Evolutionary conservation across 2,888 invertebrate genomes (phyloP).

Genomic region (Ophraella communa): DNA sequence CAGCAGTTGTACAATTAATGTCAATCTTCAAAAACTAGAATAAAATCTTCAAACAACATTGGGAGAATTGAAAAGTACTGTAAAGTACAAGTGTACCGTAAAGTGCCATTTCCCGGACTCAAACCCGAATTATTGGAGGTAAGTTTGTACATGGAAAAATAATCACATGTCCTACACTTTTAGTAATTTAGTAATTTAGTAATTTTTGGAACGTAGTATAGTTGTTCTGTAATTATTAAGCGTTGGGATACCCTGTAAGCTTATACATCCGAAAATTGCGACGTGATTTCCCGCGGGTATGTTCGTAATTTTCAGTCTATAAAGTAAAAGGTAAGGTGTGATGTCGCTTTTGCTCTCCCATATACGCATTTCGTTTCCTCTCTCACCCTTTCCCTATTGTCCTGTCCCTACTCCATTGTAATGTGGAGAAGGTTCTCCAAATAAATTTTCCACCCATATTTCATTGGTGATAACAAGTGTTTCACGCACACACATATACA

Average conservation of each 20-base stretch:
- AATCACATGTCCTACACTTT: no score
- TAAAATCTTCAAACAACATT: no score
- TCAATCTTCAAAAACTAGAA: no score
- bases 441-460: conserved; percentile 11
- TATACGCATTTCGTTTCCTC: conserved; percentile 1
- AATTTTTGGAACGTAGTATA: no score
- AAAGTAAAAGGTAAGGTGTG: conserved; percentile 30
- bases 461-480: conserved; percentile 17
- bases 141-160: no score
- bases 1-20: no score
- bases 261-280: conserved; percentile 44
- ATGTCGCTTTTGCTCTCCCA: conserved; percentile 13
- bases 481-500: conserved; percentile 2
- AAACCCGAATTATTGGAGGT: no score
- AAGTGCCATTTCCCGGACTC: no score
- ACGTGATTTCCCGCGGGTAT: conserved; percentile 49
- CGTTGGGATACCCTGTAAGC: background rate
- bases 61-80: no score
- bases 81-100: no score
- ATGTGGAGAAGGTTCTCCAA: conserved; percentile 2
- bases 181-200: no score
- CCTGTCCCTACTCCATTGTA: background rate
- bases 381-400: background rate
- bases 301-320: conserved; percentile 36
- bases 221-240: no score